These are phyloP conservation scores for Fistularia tabacaria DNA, from an alignment of 2,797 vertebrate genomes.

Conservation along the genomic window DNA sequence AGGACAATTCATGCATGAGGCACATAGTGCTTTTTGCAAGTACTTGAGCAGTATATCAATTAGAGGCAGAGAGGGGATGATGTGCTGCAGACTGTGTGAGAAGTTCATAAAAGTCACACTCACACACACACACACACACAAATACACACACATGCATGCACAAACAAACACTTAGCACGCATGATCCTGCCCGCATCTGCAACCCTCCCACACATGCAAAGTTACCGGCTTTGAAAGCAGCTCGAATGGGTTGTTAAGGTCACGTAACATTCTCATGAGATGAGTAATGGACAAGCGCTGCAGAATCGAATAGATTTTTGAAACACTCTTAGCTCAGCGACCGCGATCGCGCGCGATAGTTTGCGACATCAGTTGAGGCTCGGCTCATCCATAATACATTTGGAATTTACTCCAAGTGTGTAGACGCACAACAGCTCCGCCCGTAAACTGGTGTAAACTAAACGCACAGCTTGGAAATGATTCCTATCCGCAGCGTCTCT, in stretches of 20 bases:
- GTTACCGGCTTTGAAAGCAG: conserved; percentile 38
- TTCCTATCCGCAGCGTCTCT: no score
- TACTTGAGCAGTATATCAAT: background rate
- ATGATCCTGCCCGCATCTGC: conserved; percentile 28
- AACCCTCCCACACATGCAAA: conserved; percentile 47
- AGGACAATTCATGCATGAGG: no score
- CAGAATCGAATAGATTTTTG: conserved; percentile 23
- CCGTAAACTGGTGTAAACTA: no score
- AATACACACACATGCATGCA: conserved; percentile 8
- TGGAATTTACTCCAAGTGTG: no score
- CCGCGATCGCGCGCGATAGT: conserved; percentile 3
- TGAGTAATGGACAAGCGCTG: conserved; percentile 36
- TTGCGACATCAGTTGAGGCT: conserved; percentile 22
- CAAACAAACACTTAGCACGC: conserved; percentile 13
- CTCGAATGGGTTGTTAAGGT: conserved; percentile 25
- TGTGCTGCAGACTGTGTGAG: conserved; percentile 3
- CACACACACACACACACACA: conserved; percentile 12
- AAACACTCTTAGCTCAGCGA: conserved; percentile 7
- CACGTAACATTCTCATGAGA: conserved; percentile 28
- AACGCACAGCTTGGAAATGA: no score
- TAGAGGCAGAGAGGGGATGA: background rate
- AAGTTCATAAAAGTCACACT: conserved; percentile 6
- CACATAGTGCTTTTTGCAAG: background rate
- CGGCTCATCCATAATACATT: conserved; percentile 7
- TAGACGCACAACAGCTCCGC: no score